Conservation (phyloP, 2,888 invertebrate species). For the Campoplex nolae region DNA sequence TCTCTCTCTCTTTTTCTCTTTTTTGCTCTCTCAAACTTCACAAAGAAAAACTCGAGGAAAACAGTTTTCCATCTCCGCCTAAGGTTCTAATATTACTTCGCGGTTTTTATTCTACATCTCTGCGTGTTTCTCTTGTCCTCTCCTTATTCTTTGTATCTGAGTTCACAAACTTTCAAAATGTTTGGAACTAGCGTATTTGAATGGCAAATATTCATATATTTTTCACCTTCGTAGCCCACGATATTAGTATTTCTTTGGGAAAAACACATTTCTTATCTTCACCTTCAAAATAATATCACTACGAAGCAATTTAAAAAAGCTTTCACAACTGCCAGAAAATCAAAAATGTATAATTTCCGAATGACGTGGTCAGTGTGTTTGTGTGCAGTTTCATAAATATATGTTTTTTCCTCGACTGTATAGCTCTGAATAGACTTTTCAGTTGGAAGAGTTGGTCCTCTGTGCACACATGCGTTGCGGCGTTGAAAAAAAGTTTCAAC, state of each 20-base stretch:
- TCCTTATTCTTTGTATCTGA: background rate
- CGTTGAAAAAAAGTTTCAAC: conserved; percentile 20
- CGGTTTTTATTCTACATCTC: conserved; percentile 17
- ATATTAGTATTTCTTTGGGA: background rate
- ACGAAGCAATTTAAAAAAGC: background rate
- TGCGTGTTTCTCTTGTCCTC: background rate
- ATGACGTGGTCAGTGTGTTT: background rate
- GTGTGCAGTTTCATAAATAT: background rate
- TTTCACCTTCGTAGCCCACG: background rate
- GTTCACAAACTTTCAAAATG: conserved; percentile 14
- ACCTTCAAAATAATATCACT: background rate
- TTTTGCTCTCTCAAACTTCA: background rate
- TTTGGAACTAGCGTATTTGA: background rate
- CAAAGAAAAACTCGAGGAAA: conserved; percentile 47
- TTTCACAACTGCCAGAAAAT: background rate
- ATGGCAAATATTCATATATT: conserved; percentile 23
- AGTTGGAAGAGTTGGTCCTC: conserved; percentile 21
- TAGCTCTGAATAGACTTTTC: background rate
- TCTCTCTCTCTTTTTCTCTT: background rate
- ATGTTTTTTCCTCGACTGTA: background rate
- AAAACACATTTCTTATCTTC: conserved; percentile 23
- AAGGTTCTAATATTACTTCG: conserved; percentile 62
- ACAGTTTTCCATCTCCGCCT: conserved; percentile 54
- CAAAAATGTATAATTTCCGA: conserved; percentile 2
- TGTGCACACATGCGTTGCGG: background rate